phyloP scores from a whole-genome alignment of 2,888 invertebrate genomes.

The Dromius quadrimaculatus region DNA sequence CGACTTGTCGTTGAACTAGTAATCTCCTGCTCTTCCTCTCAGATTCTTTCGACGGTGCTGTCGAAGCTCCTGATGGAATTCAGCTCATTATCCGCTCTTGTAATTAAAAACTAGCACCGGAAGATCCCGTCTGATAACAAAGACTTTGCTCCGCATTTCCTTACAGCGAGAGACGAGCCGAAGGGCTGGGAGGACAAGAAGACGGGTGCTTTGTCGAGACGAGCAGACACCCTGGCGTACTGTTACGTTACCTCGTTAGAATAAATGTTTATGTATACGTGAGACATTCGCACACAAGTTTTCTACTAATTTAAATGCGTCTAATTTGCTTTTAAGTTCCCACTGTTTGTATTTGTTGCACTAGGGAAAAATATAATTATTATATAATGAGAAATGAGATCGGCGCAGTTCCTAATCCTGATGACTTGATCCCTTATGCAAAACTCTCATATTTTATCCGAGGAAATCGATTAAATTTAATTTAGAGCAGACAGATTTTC shows the following conservation, averaged over 20 bases:
- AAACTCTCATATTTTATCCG: constrained; percentile 16
- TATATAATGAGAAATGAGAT: no score
- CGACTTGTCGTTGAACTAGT: constrained; percentile 39
- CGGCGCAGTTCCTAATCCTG: no score
- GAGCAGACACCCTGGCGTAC: constrained; percentile 28
- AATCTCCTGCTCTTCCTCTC: constrained; percentile 34
- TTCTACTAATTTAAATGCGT: constrained; percentile 32
- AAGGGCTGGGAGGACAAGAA: background rate
- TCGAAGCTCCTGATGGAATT: constrained; percentile 53
- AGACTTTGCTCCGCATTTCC: constrained; percentile 43
- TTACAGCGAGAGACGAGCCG: constrained; percentile 8
- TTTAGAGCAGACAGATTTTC: constrained; percentile 5
- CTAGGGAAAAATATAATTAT: no score
- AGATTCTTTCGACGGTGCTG: constrained; percentile 40
- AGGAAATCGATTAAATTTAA: constrained; percentile 32
- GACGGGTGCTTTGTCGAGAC: constrained; percentile 27
- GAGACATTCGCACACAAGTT: constrained; percentile 41
- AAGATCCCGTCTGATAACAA: constrained; percentile 49
- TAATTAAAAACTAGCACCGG: constrained; percentile 54
- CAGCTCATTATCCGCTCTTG: constrained; percentile 54
- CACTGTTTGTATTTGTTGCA: constrained; percentile 5
- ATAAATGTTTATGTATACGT: constrained; percentile 49
- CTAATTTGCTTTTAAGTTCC: constrained; percentile 38
- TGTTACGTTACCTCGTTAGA: constrained; percentile 46
- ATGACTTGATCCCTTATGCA: no score